Conservation (phyloP, 2,113 vertebrate genomes). For the Poeciliopsis turrubarensis region DNA sequence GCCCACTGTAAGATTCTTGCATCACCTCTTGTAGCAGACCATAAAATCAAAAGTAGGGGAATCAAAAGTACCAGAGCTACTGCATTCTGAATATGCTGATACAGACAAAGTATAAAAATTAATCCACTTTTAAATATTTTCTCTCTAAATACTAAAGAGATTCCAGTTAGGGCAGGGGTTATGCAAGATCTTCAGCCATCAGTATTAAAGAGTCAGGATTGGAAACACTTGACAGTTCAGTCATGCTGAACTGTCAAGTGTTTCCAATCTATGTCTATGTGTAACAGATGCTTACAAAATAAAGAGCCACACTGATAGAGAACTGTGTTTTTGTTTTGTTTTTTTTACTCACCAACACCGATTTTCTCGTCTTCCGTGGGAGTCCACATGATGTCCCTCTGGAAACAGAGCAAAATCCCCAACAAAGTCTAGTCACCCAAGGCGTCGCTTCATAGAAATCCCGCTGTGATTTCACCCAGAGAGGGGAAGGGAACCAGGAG, state of each 20-base stretch:
- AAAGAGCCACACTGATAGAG: too few relatives aligned
- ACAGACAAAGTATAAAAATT: background rate
- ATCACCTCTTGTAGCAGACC: background rate
- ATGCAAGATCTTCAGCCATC: background rate
- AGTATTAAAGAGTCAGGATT: background rate
- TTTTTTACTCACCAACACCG: slow-evolving; percentile 78
- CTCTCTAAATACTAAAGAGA: background rate
- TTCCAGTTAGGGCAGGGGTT: background rate
- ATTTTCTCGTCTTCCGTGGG: slow-evolving; percentile 82
- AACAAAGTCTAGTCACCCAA: slow-evolving; percentile 35
- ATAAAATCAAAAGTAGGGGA: background rate
- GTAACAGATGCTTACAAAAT: background rate
- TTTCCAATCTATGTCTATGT: too few relatives aligned
- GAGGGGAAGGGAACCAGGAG: background rate
- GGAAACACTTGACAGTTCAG: background rate
- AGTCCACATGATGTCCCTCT: slow-evolving; percentile 78
- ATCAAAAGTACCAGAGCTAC: background rate
- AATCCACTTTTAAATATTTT: background rate
- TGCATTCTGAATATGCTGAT: background rate
- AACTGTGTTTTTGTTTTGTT: too few relatives aligned
- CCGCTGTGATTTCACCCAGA: slow-evolving; percentile 3
- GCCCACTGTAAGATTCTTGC: background rate
- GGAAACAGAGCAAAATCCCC: slow-evolving; percentile 24
- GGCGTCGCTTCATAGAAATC: slow-evolving; percentile 57
- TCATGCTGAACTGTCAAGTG: too few relatives aligned